A percentile compares a stretch with the other conserved stretches of the same genome.
Evolutionary conservation across 2,113 vertebrate genomes (phyloP).

Genomic region (Cercopithecus mona): DNA sequence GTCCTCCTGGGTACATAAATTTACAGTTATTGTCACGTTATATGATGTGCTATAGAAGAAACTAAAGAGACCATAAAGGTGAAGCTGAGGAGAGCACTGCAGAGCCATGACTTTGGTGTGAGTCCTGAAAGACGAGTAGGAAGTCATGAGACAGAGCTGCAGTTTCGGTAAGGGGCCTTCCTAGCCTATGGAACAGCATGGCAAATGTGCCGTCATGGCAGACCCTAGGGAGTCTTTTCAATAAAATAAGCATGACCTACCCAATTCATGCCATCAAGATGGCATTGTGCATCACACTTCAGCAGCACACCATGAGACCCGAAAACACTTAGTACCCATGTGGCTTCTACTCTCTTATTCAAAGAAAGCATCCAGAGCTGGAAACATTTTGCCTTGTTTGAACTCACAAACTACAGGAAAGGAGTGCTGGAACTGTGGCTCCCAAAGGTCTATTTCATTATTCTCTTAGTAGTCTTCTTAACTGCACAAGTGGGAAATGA

Average conservation of each 20-base stretch:
- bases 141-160: neutral
- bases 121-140: neutral
- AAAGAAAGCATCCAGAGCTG: neutral
- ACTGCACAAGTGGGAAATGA: neutral
- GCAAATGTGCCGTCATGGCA: neutral
- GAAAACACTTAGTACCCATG: neutral
- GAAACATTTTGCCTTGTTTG: neutral
- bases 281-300: neutral
- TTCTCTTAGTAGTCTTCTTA: constrained; percentile 15
- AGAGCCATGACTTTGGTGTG: neutral
- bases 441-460: neutral
- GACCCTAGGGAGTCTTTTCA: neutral
- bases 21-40: neutral
- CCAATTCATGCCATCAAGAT: accelerated
- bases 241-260: neutral
- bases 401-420: neutral
- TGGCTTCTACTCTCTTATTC: neutral
- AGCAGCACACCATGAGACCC: neutral
- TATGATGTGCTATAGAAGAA: neutral
- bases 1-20: neutral
- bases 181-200: neutral
- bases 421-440: neutral
- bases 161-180: neutral
- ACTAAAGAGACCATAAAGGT: neutral
- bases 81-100: neutral